Evolutionary conservation across 2,797 vertebrate species (phyloP), one percentile per base, ranked within the genome.

Genomic region (Astyanax mexicanus): DNA sequence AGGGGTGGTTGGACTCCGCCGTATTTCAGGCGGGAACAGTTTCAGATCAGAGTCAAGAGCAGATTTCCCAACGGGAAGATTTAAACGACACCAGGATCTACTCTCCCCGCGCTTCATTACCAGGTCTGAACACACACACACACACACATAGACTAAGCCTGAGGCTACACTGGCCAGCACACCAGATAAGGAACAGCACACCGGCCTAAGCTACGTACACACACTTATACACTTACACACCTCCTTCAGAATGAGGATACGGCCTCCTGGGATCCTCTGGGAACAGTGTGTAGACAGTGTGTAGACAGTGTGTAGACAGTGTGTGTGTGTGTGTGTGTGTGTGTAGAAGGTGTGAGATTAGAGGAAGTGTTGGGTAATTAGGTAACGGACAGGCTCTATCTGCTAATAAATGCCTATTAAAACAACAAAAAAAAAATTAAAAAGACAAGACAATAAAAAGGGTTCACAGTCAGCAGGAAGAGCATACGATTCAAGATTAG

Each of bases 61-160:
- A 86, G 69, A 85, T 85, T 83, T 81, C 74, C 72, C 69, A 65
- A 21, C 68, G 70, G 64, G 73, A 79, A 81, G 78, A 45, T 82
- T 64, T n/a, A 19, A 64, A 58, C 69, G 79, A 79, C 74, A 83
- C 62, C 65, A 65, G 51, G 70, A 69, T 75, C 79, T 62, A 35
- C 66, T 58, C 81, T 81, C 78, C 49, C 54, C 65, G 29, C 65
- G 68, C 64, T 76, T 84, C 55, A 86, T 83, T 84, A 84, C 80
- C 64, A 54, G 65, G 69, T 71, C 61, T 61, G 57, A 71, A 57
- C 68, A 72, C 67, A 74, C 79, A 62, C 54, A 57, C 27, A 55
- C 52, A 47, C 44, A 47, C 45, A 27, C 51, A 55, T 52, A 57
- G 1, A 17, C 69, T 67, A 69, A n/a, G 80, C 76, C 51, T 47